Evolutionary conservation across 2,888 invertebrate species (phyloP), one percentile per base, ranked within the genome.

Genomic region (Serripes groenlandicus): DNA sequence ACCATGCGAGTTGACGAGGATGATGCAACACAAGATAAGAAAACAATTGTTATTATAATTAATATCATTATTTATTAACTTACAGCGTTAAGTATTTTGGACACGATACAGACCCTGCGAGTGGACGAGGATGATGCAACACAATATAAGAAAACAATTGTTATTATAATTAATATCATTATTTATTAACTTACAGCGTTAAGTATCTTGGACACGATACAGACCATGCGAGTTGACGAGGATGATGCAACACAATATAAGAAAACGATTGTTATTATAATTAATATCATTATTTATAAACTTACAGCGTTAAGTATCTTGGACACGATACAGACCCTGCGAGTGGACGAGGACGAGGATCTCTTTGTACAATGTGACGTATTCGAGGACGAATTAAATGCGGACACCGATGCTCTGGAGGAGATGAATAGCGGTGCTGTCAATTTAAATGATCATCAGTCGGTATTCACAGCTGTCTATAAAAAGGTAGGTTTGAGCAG

Each of bases 331-430:
- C 64, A 84, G 66, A 64, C 84, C 21, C 78, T 91, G 54, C 83
- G 91, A 56, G 75, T 86, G 60, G 92, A 91, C 18, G 85, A 66
- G 30, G 92, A 93, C 70, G 87, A 83, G 3, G 91, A 92, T 58
- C 85, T 94, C 7, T 79, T 90, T 11, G 98, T 98, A 70, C 99
- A 99, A 95, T 96, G 99, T 94, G 98, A 98, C 94, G 98, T 98
- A 74, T 99, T 99, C 95, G 98, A 99, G 94, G 98, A 98, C 94
- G 98, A 98, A 95, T 96, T 97, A 81, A 97, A 98, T 94, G 97
- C 97, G 92, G 99, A 99, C 95, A 98, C 98, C 93, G 97, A 97
- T 26, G 97, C 98, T 93, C 96, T 97, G 85, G 93, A 93, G 32
- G 94, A 94, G 3, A 81, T 89, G 68, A 89, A 84, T 35, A 92